Evolutionary conservation across 2,797 vertebrate genomes (phyloP), one percentile per base, ranked within the genome.

Genomic region (Nothura maculosa): DNA sequence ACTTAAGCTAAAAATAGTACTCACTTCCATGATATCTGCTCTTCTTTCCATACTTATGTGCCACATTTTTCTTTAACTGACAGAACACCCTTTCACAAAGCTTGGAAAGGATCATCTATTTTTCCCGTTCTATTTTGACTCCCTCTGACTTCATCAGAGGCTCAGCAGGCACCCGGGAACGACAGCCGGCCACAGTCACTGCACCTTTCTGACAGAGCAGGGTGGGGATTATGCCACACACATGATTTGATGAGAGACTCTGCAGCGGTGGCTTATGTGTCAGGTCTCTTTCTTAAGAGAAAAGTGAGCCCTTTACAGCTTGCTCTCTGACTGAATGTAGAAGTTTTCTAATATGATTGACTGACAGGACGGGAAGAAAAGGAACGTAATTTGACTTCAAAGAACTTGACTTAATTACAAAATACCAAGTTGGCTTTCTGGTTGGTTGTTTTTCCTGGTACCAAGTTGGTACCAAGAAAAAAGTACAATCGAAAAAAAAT

Each of bases 51-150:
- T 52, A 40, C 64, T 54, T 42, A 22, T 11, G 77, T 28, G 34
- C 57, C 54, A 30, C 58, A 28, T 60, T 94, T 95, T 90, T 43
- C 70, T 92, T 57, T 21, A 68, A 69, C 52, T 45, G 12, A 54
- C 40, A 77, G 40, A 17, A 6, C 55, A 82, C 45, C 54, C 69
- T 86, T 90, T 83, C 43, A 88, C 61, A 85, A 75, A 61, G 52
- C 50, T 81, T 93, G 89, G 25, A 87, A 79, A 87, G 64, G 63
- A 77, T 74, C 32, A 20, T 34, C 28, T 55, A 45, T 91, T 87
- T 67, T 92, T 86, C 87, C 84, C 58, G 4, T 90, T 86, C 68
- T 85, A 34, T 90, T 93, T 89, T 94, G 68, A 69, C 63, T 94
- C 76, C 48, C 50, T 34, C 36, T 85, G 76, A 40, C 82, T 91